Percentiles rank a stretch among this genome's conserved stretches.
Conservation (phyloP, 2,888 invertebrate species). For the Trachelus iudaicus region DNA sequence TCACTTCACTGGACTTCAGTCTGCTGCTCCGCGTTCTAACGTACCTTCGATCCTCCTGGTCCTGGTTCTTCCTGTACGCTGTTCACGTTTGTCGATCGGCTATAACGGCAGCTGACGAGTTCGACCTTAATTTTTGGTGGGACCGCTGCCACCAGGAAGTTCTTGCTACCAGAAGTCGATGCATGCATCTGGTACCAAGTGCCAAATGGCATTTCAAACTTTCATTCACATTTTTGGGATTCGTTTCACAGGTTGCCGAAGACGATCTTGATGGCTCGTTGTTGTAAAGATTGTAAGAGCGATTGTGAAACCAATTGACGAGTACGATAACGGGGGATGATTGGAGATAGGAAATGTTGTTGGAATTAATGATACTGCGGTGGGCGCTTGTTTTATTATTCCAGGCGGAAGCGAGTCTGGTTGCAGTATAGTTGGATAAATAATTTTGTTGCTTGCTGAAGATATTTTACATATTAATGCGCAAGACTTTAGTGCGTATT, state of each 20-base stretch:
- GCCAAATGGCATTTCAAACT: no score
- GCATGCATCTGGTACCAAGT: no score
- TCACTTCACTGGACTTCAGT: constrained; percentile 36
- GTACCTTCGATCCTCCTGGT: neutral
- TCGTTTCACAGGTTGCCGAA: neutral
- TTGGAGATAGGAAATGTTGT: neutral
- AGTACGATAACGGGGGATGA: neutral
- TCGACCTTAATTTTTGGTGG: no score
- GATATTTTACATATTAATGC: neutral
- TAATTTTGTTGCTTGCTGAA: neutral
- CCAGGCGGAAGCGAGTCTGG: neutral
- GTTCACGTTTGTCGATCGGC: no score
- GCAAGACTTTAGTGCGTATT: neutral
- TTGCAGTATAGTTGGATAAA: neutral
- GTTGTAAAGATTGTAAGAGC: neutral
- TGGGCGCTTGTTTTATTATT: neutral
- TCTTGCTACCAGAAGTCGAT: no score
- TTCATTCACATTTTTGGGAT: no score
- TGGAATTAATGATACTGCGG: neutral
- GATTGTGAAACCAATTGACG: neutral
- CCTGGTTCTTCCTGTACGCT: no score
- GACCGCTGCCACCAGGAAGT: no score
- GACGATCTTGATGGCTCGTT: neutral
- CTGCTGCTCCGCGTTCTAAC: neutral
- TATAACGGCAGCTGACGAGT: no score